Evolutionary conservation across 2,888 invertebrate genomes (phyloP), one percentile per base, ranked within the genome.

Genomic region (Lutraria lutraria): DNA sequence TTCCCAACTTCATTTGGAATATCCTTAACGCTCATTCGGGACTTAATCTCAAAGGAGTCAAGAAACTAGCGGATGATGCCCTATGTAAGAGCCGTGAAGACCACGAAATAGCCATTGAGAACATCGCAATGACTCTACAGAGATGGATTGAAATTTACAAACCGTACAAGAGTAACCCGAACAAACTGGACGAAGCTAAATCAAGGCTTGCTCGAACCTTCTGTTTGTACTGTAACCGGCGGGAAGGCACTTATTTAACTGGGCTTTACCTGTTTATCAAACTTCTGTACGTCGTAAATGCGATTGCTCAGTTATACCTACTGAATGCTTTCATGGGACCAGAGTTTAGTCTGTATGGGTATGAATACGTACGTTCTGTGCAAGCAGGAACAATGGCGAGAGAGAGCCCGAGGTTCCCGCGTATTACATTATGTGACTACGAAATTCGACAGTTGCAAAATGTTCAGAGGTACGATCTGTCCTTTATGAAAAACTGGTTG

Each of bases 401-500:
- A 34, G 94, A 92, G 83, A 93, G 93, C 52, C 92, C 93, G 8
- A 87, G 93, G 19, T 94, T 94, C 86, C 94, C 94, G 0, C 86
- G 94, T 0, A 91, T 94, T 16, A 94, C 94, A 10, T 52, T 94
- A 31, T 94, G 94, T 85, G 94, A 94, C 87, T 93, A 94, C 84
- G 63, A 92, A 76, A 95, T 95, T 79, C 93, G 95, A n/a, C 95
- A 95, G 89, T 92, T 95, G 63, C 92, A 94, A 85, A 95, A 95
- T 91, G 93, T 95, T 53, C 95, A 94, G 88, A 89, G 92, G 79
- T 94, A 80, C 31, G 76, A 31, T 12, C 19, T 43, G 8, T 43
- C 8, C 43, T 43, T 43, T 43, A n/a, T 43, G 43, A 43, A 43
- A 43, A 43, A 8, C 43, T 43, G 43, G 8, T 43, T 2, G 43